A percentile compares a stretch with the other conserved stretches of the same genome.
These are phyloP conservation scores for Contarinia nasturtii DNA, from an alignment of 1,140 invertebrate genomes.

Conservation along the genomic window DNA sequence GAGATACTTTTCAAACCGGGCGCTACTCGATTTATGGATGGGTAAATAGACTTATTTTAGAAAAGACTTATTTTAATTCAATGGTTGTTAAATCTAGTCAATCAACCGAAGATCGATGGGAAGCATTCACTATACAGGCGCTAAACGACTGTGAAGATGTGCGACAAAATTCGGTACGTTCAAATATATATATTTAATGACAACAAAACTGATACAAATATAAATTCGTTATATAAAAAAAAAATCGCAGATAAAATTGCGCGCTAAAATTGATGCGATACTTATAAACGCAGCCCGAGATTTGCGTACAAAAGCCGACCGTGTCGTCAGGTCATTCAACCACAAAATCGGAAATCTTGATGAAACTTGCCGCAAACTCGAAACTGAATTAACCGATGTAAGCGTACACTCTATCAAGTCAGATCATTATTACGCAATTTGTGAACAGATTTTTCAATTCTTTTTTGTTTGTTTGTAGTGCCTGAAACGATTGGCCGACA, in stretches of 20 bases:
- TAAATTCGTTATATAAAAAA: too few relatives aligned
- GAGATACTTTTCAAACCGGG: slow-evolving; percentile 47
- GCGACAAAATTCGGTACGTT: slow-evolving; percentile 31
- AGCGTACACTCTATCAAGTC: slow-evolving; percentile 3
- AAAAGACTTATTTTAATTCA: too few relatives aligned
- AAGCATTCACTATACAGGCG: slow-evolving; percentile 44
- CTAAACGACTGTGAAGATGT: slow-evolving; percentile 38
- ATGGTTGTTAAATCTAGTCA: slow-evolving; percentile 21
- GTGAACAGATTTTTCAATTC: not conserved
- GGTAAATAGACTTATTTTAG: slow-evolving; percentile 27
- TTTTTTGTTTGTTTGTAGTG: slow-evolving; percentile 22
- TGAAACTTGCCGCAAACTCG: slow-evolving; percentile 39
- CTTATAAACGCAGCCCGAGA: slow-evolving; percentile 43
- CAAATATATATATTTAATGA: too few relatives aligned
- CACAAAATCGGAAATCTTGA: slow-evolving; percentile 44
- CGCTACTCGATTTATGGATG: slow-evolving; percentile 43
- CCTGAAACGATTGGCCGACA: slow-evolving; percentile 35
- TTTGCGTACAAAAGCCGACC: slow-evolving; percentile 49
- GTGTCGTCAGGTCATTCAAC: slow-evolving; percentile 42
- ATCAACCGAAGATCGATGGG: slow-evolving; percentile 48
- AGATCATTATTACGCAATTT: too few relatives aligned
- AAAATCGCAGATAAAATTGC: slow-evolving; percentile 26
- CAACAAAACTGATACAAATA: too few relatives aligned
- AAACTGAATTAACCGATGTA: slow-evolving; percentile 41
- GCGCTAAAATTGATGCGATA: slow-evolving; percentile 39